Evolutionary conservation across 1,140 invertebrate species (phyloP).

Genomic region (Drosophila bocki): DNA sequence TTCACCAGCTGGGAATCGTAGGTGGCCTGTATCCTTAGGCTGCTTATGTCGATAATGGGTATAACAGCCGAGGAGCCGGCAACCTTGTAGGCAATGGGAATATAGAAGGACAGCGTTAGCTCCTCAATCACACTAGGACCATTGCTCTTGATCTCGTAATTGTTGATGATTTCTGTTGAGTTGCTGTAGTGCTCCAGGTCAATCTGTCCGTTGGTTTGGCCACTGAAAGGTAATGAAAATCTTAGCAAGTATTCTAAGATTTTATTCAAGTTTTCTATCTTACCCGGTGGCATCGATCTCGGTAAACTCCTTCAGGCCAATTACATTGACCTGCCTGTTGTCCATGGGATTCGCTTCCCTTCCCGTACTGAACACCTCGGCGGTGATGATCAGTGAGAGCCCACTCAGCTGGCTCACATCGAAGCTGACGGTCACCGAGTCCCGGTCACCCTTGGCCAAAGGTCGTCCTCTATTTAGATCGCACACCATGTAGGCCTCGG

Average conservation of each 20-base stretch:
- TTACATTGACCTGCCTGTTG: constrained; percentile 71
- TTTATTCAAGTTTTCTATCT: constrained; percentile 4
- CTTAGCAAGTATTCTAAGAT: no score
- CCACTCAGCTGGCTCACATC: constrained; percentile 77
- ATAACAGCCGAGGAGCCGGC: constrained; percentile 54
- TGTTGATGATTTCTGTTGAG: constrained; percentile 66
- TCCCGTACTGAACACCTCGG: constrained; percentile 85
- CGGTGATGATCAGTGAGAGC: constrained; percentile 63
- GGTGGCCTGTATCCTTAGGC: constrained; percentile 71
- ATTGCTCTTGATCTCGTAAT: constrained; percentile 80
- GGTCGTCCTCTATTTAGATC: constrained; percentile 73
- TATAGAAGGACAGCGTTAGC: constrained; percentile 69
- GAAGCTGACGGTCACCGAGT: constrained; percentile 77
- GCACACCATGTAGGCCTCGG: constrained; percentile 67
- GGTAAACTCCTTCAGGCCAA: constrained; percentile 83
- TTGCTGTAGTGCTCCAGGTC: constrained; percentile 74
- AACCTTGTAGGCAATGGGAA: constrained; percentile 77
- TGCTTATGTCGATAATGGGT: constrained; percentile 71
- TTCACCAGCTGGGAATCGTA: constrained; percentile 70
- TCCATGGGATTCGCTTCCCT: constrained; percentile 74
- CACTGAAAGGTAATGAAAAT: constrained; percentile 30
- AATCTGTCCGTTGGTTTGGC: constrained; percentile 63
- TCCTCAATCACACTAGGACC: constrained; percentile 76
- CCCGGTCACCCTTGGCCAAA: constrained; percentile 68
- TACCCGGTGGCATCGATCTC: constrained; percentile 85